Evolutionary conservation across 2,888 invertebrate genomes (phyloP).

Genomic region (Tachystola acroxantha): DNA sequence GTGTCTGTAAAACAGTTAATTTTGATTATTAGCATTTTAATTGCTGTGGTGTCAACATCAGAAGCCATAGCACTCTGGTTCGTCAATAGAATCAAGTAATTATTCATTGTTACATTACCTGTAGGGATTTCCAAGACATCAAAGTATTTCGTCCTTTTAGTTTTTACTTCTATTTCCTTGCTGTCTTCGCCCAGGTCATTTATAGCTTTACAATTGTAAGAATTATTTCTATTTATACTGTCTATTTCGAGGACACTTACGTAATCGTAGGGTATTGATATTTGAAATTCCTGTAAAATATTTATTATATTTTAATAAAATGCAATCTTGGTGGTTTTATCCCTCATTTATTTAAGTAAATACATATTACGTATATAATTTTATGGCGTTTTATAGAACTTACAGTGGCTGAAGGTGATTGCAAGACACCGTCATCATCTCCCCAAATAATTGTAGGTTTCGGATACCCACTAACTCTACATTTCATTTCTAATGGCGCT

Average conservation of each 20-base stretch:
- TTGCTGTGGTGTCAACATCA: too few relatives aligned
- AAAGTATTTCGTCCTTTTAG: constrained; percentile 19
- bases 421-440: constrained; percentile 17
- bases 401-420: constrained; percentile 24
- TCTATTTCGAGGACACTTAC: constrained; percentile 33
- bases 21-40: too few relatives aligned
- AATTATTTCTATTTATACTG: constrained; percentile 24
- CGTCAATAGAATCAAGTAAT: background rate
- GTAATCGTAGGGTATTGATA: constrained; percentile 39
- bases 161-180: constrained; percentile 21
- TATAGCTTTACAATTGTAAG: constrained; percentile 37
- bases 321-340: too few relatives aligned
- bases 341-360: too few relatives aligned
- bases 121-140: constrained; percentile 23
- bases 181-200: constrained; percentile 25
- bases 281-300: constrained; percentile 21
- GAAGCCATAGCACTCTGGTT: background rate
- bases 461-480: constrained; percentile 42
- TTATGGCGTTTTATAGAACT: too few relatives aligned
- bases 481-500: constrained; percentile 30
- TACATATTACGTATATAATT: too few relatives aligned
- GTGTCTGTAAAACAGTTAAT: constrained; percentile 22
- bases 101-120: constrained; percentile 19
- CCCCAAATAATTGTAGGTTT: constrained; percentile 40
- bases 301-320: too few relatives aligned